phyloP scores from a whole-genome alignment of 2,888 invertebrate species.

The Reticulitermes lucifugus region DNA sequence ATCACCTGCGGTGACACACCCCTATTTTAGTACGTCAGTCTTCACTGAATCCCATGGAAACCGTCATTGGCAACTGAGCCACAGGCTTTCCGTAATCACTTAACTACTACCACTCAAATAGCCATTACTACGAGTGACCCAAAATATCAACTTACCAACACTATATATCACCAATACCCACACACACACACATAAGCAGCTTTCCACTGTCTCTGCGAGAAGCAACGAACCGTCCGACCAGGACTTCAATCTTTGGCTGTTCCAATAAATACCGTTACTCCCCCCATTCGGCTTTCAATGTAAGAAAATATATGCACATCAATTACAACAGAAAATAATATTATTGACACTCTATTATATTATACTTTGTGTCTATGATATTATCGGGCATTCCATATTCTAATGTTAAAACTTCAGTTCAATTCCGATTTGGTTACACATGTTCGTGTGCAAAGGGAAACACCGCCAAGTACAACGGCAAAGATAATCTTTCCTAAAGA shows the following conservation, averaged over 20 bases:
- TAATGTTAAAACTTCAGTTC: background rate
- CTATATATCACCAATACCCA: conserved; percentile 1
- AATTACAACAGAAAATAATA: too few species aligned
- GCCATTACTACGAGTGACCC: background rate
- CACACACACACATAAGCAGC: conserved; percentile 35
- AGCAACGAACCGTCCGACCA: conserved; percentile 8
- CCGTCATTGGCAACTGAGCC: background rate
- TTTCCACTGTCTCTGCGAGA: conserved; percentile 31
- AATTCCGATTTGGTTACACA: background rate
- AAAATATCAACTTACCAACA: conserved; percentile 24
- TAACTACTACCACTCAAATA: background rate
- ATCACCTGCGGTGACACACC: conserved; percentile 24
- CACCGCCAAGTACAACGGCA: too few species aligned
- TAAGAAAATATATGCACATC: background rate
- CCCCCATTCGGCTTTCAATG: background rate
- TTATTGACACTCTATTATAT: too few species aligned
- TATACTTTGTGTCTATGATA: too few species aligned
- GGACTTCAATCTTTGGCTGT: conserved; percentile 25
- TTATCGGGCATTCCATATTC: background rate
- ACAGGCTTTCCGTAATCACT: background rate
- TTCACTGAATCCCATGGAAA: background rate
- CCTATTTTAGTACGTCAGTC: conserved; percentile 33
- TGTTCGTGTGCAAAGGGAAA: background rate
- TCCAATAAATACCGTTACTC: conserved; percentile 18
- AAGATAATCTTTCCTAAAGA: too few species aligned